Evolutionary conservation across 2,113 vertebrate genomes (phyloP).

Genomic region (Brachypteracias leptosomus): DNA sequence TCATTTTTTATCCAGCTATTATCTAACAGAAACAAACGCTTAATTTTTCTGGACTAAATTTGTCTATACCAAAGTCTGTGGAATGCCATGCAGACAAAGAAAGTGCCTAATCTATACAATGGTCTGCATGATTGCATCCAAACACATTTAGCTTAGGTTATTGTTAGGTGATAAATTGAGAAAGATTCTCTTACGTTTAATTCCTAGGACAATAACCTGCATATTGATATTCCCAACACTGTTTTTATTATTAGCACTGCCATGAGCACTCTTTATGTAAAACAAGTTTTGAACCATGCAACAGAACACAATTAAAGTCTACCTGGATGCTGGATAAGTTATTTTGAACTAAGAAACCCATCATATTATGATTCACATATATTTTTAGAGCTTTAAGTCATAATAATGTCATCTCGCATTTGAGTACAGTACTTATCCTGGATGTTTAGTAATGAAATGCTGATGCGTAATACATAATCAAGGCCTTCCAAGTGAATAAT

Average conservation of each 20-base stretch:
- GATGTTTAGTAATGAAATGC: slow-evolving; percentile 8
- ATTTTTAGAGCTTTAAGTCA: neutral
- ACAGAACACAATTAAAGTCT: neutral
- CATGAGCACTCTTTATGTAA: neutral
- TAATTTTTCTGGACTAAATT: neutral
- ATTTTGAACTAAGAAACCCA: neutral
- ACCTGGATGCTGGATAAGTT: neutral
- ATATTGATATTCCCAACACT: neutral
- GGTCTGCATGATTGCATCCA: neutral
- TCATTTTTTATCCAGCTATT: neutral
- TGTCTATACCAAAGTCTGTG: neutral
- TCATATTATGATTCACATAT: neutral
- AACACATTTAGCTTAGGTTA: neutral
- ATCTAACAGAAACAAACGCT: neutral
- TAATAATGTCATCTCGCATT: neutral
- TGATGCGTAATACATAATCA: slow-evolving; percentile 9
- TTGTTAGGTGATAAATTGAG: neutral
- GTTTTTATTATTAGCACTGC: neutral
- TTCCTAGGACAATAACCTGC: neutral
- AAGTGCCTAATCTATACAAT: neutral
- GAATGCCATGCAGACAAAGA: neutral
- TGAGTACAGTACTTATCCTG: neutral
- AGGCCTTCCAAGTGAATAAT: slow-evolving; percentile 18
- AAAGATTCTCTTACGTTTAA: neutral
- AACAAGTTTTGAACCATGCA: neutral